phyloP scores from a whole-genome alignment of 2,797 vertebrate genomes.

The Glossophaga mutica region DNA sequence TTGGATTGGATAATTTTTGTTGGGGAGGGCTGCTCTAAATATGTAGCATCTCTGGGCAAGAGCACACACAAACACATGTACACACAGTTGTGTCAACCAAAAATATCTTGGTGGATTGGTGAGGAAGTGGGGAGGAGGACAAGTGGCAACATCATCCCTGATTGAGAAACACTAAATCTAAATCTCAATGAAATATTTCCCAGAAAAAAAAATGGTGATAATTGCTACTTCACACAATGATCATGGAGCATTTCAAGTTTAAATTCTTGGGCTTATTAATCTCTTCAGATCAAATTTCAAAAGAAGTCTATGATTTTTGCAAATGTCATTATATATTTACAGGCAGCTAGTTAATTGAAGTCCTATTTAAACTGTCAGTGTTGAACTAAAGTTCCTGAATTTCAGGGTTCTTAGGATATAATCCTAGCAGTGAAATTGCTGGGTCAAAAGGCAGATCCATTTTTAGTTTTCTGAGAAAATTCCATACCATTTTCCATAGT shows the following conservation, averaged over 20 bases:
- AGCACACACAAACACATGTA: fast-evolving
- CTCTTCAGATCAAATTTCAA: conserved; percentile 31
- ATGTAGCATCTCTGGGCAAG: neutral
- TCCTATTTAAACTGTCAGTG: neutral
- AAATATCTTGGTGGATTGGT: neutral
- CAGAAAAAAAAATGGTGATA: neutral
- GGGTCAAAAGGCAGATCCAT: too few relatives aligned
- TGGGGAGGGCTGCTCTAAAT: neutral
- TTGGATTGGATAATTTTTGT: neutral
- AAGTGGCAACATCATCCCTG: neutral
- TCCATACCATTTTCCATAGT: too few relatives aligned
- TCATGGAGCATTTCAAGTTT: conserved; percentile 18
- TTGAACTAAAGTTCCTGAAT: conserved; percentile 14
- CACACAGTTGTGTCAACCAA: neutral
- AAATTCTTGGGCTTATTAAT: conserved; percentile 19
- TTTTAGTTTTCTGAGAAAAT: too few relatives aligned
- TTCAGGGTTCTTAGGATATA: neutral
- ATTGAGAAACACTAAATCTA: neutral
- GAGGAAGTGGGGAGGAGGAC: neutral
- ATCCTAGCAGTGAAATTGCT: too few relatives aligned
- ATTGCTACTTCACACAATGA: neutral
- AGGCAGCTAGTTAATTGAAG: conserved; percentile 21
- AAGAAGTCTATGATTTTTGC: neutral
- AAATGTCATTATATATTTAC: conserved; percentile 11
- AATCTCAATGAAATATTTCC: neutral